Evolutionary conservation across 2,797 vertebrate genomes (phyloP).

Genomic region (Sparus aurata): DNA sequence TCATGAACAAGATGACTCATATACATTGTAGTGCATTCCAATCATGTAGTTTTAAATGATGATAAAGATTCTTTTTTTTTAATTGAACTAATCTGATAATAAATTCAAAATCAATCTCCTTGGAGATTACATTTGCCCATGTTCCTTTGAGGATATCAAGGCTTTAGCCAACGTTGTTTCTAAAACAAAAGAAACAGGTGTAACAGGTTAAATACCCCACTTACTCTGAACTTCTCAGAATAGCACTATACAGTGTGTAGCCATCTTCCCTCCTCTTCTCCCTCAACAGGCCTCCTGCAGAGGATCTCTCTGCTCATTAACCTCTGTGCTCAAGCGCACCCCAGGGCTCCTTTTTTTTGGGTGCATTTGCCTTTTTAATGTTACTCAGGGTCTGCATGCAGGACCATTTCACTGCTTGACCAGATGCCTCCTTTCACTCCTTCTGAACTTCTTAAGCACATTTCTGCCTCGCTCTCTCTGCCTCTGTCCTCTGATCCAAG

Average conservation of each 20-base stretch:
- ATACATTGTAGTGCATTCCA: conserved; percentile 25
- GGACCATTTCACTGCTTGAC: conserved; percentile 60
- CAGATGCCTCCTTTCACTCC: conserved; percentile 64
- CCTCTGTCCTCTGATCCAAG: conserved; percentile 63
- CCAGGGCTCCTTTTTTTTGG: conserved; percentile 47
- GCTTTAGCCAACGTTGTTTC: conserved; percentile 11
- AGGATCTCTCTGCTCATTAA: conserved; percentile 77
- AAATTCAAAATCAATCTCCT: not conserved
- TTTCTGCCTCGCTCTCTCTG: conserved; percentile 28
- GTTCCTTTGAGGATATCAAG: not conserved
- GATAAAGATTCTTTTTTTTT: not conserved
- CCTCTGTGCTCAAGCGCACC: conserved; percentile 61
- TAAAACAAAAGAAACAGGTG: conserved; percentile 14
- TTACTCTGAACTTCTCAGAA: not conserved
- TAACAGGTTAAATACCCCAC: not conserved
- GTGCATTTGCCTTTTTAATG: conserved; percentile 58
- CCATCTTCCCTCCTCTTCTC: conserved; percentile 24
- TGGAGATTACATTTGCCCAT: not conserved
- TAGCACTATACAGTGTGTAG: conserved; percentile 1
- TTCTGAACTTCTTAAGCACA: conserved; percentile 51
- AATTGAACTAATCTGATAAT: conserved; percentile 5
- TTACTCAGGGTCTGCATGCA: conserved; percentile 40
- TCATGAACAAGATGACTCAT: conserved; percentile 24
- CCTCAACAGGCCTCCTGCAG: conserved; percentile 48
- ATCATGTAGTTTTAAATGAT: conserved; percentile 12